These are phyloP conservation scores for Lacerta bilineata DNA, from an alignment of 2,797 vertebrate genomes.

Conservation along the genomic window DNA sequence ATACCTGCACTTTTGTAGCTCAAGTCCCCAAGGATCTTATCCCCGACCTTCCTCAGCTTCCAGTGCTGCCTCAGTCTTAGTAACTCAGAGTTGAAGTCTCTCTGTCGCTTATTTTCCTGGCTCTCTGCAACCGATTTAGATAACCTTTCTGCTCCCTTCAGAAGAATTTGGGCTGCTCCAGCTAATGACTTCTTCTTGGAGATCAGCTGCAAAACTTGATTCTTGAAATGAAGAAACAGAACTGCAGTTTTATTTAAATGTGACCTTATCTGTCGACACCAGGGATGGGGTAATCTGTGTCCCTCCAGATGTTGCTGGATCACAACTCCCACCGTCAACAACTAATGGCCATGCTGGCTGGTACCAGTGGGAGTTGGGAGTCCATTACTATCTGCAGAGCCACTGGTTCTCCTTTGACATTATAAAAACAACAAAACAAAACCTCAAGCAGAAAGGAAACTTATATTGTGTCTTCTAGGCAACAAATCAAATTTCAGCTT, in stretches of 20 bases:
- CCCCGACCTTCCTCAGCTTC: constrained; percentile 97
- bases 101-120: constrained; percentile 93
- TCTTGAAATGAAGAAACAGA: constrained; percentile 76
- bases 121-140: constrained; percentile 94
- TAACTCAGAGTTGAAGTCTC: constrained; percentile 97
- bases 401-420: not conserved
- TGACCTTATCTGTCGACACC: no score
- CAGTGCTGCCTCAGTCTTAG: constrained; percentile 94
- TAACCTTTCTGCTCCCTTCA: constrained; percentile 95
- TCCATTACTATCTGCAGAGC: not conserved
- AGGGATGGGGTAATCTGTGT: not conserved
- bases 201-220: constrained; percentile 94
- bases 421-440: not conserved
- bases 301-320: not conserved
- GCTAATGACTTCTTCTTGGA: constrained; percentile 96
- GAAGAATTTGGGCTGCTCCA: constrained; percentile 93
- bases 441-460: not conserved
- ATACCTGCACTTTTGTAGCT: constrained; percentile 97
- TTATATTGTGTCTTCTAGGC: not conserved
- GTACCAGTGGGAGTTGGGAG: not conserved
- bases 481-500: not conserved
- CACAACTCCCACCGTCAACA: not conserved
- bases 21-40: constrained; percentile 98
- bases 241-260: not conserved
- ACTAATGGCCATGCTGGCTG: not conserved